phyloP scores from a whole-genome alignment of 2,797 vertebrate genomes.

The Luscinia luscinia region DNA sequence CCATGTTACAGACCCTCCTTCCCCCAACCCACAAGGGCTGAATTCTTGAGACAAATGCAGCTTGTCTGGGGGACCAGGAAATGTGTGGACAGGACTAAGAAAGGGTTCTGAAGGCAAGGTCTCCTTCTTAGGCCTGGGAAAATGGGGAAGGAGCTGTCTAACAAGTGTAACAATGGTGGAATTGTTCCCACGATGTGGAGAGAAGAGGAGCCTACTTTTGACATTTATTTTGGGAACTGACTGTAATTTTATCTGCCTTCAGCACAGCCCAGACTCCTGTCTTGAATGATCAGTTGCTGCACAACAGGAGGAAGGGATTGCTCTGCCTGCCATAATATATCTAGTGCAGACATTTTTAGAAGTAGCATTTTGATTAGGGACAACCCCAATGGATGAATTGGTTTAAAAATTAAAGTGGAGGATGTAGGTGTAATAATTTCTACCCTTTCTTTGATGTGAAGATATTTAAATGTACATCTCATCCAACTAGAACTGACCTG shows the following conservation, averaged over 20 bases:
- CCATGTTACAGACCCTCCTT: fast-evolving
- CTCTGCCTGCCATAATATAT: background rate
- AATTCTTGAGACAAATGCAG: background rate
- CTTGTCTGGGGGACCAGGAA: background rate
- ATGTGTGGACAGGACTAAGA: background rate
- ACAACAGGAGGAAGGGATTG: background rate
- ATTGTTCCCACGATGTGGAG: background rate
- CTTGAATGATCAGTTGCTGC: constrained; percentile 8
- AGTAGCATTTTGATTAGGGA: background rate
- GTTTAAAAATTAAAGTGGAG: background rate
- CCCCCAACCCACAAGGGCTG: background rate
- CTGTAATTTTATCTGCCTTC: constrained; percentile 14
- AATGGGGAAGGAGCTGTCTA: background rate
- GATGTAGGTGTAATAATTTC: background rate
- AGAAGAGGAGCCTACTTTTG: background rate
- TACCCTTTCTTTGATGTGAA: background rate
- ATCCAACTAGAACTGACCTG: background rate
- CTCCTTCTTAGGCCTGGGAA: background rate
- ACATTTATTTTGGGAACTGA: background rate
- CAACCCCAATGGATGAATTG: background rate
- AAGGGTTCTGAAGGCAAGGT: background rate
- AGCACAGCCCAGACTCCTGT: background rate
- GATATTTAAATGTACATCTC: background rate
- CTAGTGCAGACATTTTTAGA: background rate
- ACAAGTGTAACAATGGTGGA: fast-evolving